phyloP scores from a whole-genome alignment of 2,888 invertebrate species.

The Electrophaes corylata region DNA sequence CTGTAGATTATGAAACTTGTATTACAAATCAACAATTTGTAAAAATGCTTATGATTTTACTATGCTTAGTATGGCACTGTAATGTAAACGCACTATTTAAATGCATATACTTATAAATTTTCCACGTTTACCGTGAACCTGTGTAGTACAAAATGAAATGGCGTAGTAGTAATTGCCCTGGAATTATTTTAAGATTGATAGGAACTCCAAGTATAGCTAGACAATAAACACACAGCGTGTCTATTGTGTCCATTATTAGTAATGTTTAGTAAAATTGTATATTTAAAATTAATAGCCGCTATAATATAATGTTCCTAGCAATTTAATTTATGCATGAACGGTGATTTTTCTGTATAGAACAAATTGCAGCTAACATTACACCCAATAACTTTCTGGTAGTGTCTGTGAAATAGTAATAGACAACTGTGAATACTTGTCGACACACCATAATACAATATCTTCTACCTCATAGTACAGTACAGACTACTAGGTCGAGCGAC shows the following conservation, averaged over 20 bases:
- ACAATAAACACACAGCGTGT: slow-evolving; percentile 25
- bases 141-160: slow-evolving; percentile 11
- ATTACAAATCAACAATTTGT: slow-evolving; percentile 37
- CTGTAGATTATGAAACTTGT: slow-evolving; percentile 36
- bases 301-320: slow-evolving; percentile 28
- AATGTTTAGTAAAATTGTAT: slow-evolving; percentile 28
- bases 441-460: slow-evolving; percentile 60
- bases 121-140: slow-evolving; percentile 8
- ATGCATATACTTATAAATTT: slow-evolving; percentile 39
- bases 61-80: slow-evolving; percentile 66
- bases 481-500: slow-evolving; percentile 76
- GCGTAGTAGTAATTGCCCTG: slow-evolving; percentile 9
- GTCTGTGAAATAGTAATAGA: slow-evolving; percentile 62
- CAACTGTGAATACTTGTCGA: slow-evolving; percentile 56
- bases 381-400: slow-evolving; percentile 69
- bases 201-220: slow-evolving; percentile 10
- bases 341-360: slow-evolving; percentile 74
- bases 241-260: slow-evolving; percentile 30
- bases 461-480: slow-evolving; percentile 72
- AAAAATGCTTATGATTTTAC: slow-evolving; percentile 38
- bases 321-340: slow-evolving; percentile 72
- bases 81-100: slow-evolving; percentile 71
- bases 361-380: slow-evolving; percentile 82
- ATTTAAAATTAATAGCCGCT: slow-evolving; percentile 26
- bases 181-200: slow-evolving; percentile 12